Base-by-base conservation (phyloP, 37 sponge, comb jelly and placozoan genomes). In the Diacarnus erythraeanus region DNA sequence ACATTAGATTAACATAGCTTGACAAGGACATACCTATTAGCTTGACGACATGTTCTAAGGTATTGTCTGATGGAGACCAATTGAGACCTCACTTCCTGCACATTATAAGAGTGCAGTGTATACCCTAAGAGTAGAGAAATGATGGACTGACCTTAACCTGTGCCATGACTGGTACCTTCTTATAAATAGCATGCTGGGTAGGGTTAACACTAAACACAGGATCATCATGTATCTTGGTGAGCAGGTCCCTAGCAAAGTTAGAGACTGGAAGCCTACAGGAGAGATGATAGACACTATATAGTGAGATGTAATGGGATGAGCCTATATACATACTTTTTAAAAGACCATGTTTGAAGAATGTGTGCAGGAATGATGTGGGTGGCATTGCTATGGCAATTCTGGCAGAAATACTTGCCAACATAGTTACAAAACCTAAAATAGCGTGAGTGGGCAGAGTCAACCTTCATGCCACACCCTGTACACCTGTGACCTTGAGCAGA, bases 321-420 rank as follows among this genome's bases (percentile, higher is more conserved):
- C 5, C 1, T n/a, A 59, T 26, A 38, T 3, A 39, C 80, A 18
- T 81, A 92, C 80, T 81, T 88, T 56, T 87, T 96, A 61, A 98
- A 98, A 58, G 89, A 90, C 99, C 99, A 98, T 23, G 86, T 66
- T 12, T 91, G 78, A 20, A 98, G 69, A 34, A 98, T 78, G 38
- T 89, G 69, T 27, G 94, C 97, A 0, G 99, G 99, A 25, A 98
- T 75, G 26, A 85, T 31, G 36, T 79, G 51, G 34, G 73, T 71
- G 27, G 83, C 51, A 57, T 87, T 89, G 44, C 82, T 75, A 59
- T 96, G 97, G 66, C 99, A 98, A 39, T 83, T 96, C 63, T 88
- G 91, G 37, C 99, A 98, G 88, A 98, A 98, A 65, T 98, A 98
- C 54, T 89, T 93, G 12, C 97, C 97, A n/a, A 84, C 74, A 83